Conservation (phyloP, 2,113 vertebrate species). For the Camarhynchus parvulus region DNA sequence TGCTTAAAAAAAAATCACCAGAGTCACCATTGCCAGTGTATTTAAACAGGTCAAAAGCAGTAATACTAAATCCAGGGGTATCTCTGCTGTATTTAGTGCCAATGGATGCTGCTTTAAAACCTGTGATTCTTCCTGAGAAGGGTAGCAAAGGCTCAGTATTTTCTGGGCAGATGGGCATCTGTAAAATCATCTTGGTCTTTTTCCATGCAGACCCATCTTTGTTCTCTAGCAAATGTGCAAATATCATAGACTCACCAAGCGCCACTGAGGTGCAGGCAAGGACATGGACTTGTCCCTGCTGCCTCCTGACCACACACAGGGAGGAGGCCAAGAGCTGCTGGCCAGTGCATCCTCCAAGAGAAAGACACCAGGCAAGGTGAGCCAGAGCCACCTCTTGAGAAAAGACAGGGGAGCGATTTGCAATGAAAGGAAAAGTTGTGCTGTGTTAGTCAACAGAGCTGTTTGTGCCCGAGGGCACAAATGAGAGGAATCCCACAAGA, state of each 20-base stretch:
- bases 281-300: not conserved
- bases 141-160: not conserved
- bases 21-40: not conserved
- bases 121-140: not conserved
- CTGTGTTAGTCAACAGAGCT: not conserved
- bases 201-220: not conserved
- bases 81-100: not conserved
- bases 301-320: not conserved
- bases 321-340: not conserved
- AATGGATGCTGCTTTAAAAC: not conserved
- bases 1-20: not conserved
- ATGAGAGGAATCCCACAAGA: not conserved
- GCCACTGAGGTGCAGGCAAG: not conserved
- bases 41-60: not conserved
- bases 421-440: not conserved
- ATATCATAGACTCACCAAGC: not conserved
- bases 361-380: not conserved
- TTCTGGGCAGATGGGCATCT: not conserved
- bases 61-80: not conserved
- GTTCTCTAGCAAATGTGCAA: not conserved
- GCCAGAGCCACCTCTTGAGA: not conserved
- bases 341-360: not conserved
- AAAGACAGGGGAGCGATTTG: not conserved
- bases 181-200: not conserved
- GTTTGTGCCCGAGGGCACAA: not conserved